phyloP scores from a whole-genome alignment of 2,888 invertebrate species.

The Phania funesta region DNA sequence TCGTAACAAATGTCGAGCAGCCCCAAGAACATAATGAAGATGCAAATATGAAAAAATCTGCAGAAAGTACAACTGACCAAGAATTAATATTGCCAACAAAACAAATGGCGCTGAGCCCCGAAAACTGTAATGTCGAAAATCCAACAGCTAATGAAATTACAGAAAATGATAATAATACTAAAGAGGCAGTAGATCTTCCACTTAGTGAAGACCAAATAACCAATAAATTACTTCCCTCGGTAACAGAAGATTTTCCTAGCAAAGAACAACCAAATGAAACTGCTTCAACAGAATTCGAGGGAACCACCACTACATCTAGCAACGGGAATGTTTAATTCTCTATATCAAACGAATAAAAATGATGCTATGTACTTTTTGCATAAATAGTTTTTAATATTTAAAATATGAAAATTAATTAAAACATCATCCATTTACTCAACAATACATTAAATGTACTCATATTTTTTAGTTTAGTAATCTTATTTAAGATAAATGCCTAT shows the following conservation, averaged over 20 bases:
- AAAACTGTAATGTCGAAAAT: neutral
- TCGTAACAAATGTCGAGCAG: neutral
- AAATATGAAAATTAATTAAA: slow-evolving; percentile 38
- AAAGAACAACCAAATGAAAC: slow-evolving; percentile 14
- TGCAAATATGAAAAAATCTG: neutral
- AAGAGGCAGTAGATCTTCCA: neutral
- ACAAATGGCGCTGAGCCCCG: neutral
- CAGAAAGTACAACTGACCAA: neutral
- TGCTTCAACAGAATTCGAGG: neutral
- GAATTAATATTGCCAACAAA: neutral
- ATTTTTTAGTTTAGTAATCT: slow-evolving; percentile 37
- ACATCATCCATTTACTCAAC: slow-evolving; percentile 36
- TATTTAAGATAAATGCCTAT: slow-evolving; percentile 7
- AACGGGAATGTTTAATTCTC: slow-evolving; percentile 45
- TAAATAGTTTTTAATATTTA: slow-evolving; percentile 51
- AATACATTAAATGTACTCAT: slow-evolving; percentile 52
- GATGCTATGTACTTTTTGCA: neutral
- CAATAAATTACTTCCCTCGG: neutral
- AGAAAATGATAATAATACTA: neutral
- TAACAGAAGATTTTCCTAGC: neutral
- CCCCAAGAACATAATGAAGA: neutral
- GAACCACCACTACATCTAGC: neutral
- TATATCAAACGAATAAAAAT: neutral
- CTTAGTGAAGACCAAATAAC: neutral
- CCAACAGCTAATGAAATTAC: neutral